Evolutionary conservation across 2,888 invertebrate genomes (phyloP).

Genomic region (Agonopterix arenella): DNA sequence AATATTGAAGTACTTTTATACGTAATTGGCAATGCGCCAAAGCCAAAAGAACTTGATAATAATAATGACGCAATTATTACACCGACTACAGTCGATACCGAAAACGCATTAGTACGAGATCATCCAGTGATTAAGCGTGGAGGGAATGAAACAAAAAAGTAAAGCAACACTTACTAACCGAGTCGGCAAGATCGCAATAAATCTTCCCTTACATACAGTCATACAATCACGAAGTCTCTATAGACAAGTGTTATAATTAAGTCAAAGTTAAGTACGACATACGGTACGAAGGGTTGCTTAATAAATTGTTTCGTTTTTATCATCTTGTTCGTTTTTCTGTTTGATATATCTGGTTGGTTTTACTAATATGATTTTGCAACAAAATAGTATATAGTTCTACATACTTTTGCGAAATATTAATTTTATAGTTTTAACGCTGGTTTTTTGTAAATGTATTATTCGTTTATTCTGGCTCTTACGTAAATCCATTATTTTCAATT

Average conservation of each 20-base stretch:
- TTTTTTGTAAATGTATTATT: too few species aligned
- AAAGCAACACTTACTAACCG: constrained; percentile 56
- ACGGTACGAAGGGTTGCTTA: neutral
- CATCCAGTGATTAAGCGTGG: constrained; percentile 65
- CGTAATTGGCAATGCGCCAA: neutral
- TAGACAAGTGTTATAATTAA: constrained; percentile 73
- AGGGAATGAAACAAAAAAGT: constrained; percentile 63
- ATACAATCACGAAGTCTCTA: constrained; percentile 55
- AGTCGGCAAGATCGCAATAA: constrained; percentile 65
- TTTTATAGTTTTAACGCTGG: too few species aligned
- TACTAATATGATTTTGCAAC: too few species aligned
- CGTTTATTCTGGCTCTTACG: too few species aligned
- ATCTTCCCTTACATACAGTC: constrained; percentile 55
- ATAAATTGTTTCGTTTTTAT: too few species aligned
- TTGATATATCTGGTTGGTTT: too few species aligned
- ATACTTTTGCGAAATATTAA: too few species aligned
- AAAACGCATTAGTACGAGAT: constrained; percentile 61
- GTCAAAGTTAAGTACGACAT: constrained; percentile 36
- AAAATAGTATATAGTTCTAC: too few species aligned
- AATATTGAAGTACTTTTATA: neutral
- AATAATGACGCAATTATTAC: constrained; percentile 13
- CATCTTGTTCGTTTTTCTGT: too few species aligned
- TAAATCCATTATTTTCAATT: too few species aligned
- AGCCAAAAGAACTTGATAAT: constrained; percentile 3
- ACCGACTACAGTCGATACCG: constrained; percentile 37